Conservation (phyloP, 1,140 invertebrate species). For the Papilio polytes region DNA sequence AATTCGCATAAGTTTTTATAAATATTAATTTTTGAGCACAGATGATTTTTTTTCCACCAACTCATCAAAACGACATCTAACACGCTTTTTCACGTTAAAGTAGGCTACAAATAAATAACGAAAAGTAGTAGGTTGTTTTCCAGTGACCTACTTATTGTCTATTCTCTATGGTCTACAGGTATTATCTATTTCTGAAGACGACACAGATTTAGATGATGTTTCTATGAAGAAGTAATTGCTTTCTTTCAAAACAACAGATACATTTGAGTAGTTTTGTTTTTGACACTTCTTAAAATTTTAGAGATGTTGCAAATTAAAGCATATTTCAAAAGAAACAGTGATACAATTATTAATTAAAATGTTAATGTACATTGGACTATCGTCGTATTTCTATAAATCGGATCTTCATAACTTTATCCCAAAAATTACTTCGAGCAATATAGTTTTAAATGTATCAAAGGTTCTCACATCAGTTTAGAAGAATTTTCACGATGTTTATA, state of each 20-base stretch:
- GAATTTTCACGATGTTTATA: slow-evolving; percentile 11
- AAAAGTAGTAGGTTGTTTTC: neutral
- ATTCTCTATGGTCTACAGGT: slow-evolving; percentile 20
- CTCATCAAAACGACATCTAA: neutral
- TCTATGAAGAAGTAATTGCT: neutral
- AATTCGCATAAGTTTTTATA: neutral
- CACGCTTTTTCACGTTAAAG: neutral
- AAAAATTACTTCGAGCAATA: neutral
- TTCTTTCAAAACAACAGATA: neutral
- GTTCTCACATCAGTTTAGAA: neutral
- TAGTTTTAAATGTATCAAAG: too few relatives aligned
- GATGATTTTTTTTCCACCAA: neutral
- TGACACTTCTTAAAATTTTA: neutral
- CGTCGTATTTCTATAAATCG: too few relatives aligned
- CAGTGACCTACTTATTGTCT: slow-evolving; percentile 13
- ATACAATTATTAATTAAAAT: neutral
- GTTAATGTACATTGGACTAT: too few relatives aligned
- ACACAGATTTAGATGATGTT: slow-evolving; percentile 17
- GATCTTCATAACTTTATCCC: neutral
- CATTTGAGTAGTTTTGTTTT: neutral
- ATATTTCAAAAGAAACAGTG: neutral
- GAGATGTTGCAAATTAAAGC: neutral
- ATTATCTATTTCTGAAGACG: slow-evolving; percentile 20
- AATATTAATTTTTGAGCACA: neutral
- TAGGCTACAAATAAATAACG: slow-evolving; percentile 16